These are phyloP conservation scores for Sylvia atricapilla DNA, from an alignment of 2,113 vertebrate species.

Conservation along the genomic window DNA sequence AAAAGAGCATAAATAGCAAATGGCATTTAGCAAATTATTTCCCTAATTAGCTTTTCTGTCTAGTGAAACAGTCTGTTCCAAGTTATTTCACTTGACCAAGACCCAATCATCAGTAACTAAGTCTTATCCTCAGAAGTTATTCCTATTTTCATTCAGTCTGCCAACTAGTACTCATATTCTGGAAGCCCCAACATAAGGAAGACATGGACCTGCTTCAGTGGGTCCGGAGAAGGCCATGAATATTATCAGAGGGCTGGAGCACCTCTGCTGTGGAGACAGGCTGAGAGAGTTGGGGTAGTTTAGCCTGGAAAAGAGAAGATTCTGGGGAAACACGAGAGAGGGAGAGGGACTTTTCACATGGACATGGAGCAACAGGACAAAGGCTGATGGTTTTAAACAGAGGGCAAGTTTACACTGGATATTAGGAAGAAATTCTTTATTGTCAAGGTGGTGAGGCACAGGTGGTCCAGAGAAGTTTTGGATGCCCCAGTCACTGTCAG, in stretches of 20 bases:
- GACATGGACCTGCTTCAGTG: background rate
- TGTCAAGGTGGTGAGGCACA: background rate
- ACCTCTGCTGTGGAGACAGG: background rate
- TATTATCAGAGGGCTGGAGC: background rate
- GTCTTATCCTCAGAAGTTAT: background rate
- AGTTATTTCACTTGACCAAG: slow-evolving; percentile 2
- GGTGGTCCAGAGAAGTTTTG: background rate
- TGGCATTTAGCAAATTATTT: slow-evolving; percentile 5
- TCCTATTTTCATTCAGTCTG: background rate
- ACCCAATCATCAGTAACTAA: background rate
- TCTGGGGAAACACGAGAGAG: background rate
- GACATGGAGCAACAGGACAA: background rate
- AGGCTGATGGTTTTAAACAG: background rate
- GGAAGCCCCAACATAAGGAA: background rate
- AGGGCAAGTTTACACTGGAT: background rate
- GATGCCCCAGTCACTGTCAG: background rate
- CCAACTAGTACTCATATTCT: background rate
- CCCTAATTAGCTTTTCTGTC: slow-evolving; percentile 6
- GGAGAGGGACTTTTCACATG: background rate
- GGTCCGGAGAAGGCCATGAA: background rate
- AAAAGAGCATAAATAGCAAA: slow-evolving; percentile 27
- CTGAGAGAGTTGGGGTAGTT: background rate
- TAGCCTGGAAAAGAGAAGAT: background rate
- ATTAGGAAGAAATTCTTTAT: background rate
- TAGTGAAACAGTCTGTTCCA: slow-evolving; percentile 25